These are phyloP conservation scores for Pygocentrus nattereri DNA, from an alignment of 2,797 vertebrate species.

Conservation along the genomic window DNA sequence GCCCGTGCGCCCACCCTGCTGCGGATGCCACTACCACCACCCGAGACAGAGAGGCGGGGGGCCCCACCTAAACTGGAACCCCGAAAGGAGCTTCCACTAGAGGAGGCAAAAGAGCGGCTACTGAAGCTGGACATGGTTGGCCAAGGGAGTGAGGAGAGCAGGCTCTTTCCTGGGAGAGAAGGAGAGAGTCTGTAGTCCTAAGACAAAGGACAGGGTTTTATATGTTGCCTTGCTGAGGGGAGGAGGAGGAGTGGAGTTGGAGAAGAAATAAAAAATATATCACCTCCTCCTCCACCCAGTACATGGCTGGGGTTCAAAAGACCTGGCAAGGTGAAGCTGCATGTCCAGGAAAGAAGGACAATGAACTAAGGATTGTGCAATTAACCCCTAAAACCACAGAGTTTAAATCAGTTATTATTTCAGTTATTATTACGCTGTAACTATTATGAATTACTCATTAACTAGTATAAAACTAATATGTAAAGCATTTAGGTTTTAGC, in stretches of 20 bases:
- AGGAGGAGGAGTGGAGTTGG: slow-evolving; percentile 50
- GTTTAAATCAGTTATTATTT: neutral
- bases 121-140: slow-evolving; percentile 58
- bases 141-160: slow-evolving; percentile 14
- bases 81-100: slow-evolving; percentile 33
- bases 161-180: slow-evolving; percentile 41
- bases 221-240: slow-evolving; percentile 65
- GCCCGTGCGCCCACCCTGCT: slow-evolving; percentile 23
- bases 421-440: no score
- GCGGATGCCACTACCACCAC: neutral
- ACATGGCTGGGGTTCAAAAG: slow-evolving; percentile 43
- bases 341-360: neutral
- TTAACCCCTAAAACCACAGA: neutral
- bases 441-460: no score
- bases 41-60: slow-evolving; percentile 15
- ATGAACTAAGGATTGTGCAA: neutral
- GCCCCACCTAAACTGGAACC: slow-evolving; percentile 14
- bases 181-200: slow-evolving; percentile 62
- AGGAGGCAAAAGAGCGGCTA: slow-evolving; percentile 33
- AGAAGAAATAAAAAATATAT: slow-evolving; percentile 46
- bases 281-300: slow-evolving; percentile 59
- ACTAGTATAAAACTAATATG: neutral
- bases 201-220: slow-evolving; percentile 62
- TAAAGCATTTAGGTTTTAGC: neutral
- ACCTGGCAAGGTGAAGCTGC: slow-evolving; percentile 24